Evolutionary conservation across 1,140 invertebrate species (phyloP).

Genomic region (Micrasema longulum): DNA sequence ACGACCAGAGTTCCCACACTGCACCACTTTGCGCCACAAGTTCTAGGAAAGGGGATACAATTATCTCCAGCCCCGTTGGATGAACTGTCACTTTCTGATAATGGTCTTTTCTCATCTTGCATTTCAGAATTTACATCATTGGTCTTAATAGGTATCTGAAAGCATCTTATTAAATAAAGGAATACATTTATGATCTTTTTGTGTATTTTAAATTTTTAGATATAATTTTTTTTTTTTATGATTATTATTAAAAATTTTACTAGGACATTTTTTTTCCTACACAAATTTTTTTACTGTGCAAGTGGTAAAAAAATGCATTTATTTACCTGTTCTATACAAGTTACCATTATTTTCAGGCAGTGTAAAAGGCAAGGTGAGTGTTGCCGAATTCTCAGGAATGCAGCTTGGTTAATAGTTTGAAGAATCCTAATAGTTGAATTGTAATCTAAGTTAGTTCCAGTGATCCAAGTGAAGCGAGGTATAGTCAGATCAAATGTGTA

Average conservation of each 20-base stretch:
- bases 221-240: too few species aligned
- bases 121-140: constrained; percentile 64
- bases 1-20: constrained; percentile 85
- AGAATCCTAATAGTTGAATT: constrained; percentile 65
- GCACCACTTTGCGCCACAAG: constrained; percentile 93
- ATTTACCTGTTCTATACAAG: constrained; percentile 66
- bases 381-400: constrained; percentile 63
- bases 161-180: not conserved
- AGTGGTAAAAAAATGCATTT: too few species aligned
- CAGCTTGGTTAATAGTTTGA: constrained; percentile 65
- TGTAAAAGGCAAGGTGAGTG: constrained; percentile 63
- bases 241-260: too few species aligned
- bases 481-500: constrained; percentile 76
- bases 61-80: constrained; percentile 77
- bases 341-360: constrained; percentile 65
- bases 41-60: constrained; percentile 94
- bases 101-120: constrained; percentile 62
- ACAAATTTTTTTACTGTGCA: too few species aligned
- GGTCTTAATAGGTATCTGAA: constrained; percentile 65
- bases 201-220: not conserved
- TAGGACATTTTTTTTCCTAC: too few species aligned
- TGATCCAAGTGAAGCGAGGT: constrained; percentile 66
- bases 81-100: constrained; percentile 62
- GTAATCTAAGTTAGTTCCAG: constrained; percentile 65
- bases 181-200: not conserved